Evolutionary conservation across 2,797 vertebrate species (phyloP).

Genomic region (Eremophila alpestris): DNA sequence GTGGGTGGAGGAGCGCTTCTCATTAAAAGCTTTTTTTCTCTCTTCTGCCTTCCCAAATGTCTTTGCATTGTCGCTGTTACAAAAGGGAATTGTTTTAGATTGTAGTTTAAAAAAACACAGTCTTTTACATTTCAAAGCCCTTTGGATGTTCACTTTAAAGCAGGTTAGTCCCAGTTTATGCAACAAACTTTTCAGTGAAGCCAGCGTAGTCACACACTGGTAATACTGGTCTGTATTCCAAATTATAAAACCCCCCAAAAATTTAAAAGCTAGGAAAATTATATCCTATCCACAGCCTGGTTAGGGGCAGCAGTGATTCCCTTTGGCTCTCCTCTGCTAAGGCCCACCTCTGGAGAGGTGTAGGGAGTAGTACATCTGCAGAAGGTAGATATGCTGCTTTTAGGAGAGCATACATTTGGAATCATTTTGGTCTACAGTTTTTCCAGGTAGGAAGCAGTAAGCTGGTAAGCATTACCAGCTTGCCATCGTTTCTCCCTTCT

Average conservation of each 20-base stretch:
- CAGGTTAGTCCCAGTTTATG: neutral
- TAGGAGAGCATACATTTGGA: neutral
- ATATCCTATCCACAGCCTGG: neutral
- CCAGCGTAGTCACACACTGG: neutral
- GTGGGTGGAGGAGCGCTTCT: neutral
- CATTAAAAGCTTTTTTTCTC: conserved; percentile 38
- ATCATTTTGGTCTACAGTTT: neutral
- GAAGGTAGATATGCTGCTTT: neutral
- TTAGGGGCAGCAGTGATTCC: neutral
- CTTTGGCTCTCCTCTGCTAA: neutral
- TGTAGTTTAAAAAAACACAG: neutral
- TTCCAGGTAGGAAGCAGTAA: neutral
- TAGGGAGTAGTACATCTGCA: too few species aligned
- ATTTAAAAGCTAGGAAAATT: neutral
- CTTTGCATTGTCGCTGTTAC: neutral
- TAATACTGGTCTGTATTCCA: neutral
- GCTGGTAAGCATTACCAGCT: neutral
- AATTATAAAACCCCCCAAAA: fast-evolving
- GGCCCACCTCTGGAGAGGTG: neutral
- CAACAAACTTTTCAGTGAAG: neutral
- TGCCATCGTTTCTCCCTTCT: neutral
- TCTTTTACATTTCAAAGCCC: conserved; percentile 54
- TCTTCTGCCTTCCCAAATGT: conserved; percentile 17
- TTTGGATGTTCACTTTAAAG: conserved; percentile 15
- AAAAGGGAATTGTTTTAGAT: conserved; percentile 28